Evolutionary conservation across 2,113 vertebrate genomes (phyloP), one percentile per base, ranked within the genome.

Genomic region (Oncorhynchus gorbuscha): DNA sequence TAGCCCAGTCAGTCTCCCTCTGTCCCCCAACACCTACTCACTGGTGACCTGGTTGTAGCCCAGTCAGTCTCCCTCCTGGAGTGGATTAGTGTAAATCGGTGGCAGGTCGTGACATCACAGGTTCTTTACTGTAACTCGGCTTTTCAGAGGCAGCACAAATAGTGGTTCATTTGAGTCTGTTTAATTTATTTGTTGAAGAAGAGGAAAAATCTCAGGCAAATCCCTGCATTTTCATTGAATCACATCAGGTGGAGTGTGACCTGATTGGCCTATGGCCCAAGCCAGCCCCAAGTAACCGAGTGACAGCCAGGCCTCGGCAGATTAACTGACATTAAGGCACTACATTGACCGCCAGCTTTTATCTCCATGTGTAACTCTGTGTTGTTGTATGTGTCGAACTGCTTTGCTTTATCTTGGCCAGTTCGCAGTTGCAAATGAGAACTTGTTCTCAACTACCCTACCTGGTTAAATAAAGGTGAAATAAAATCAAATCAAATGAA

Each of bases 271-370:
- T 39, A 74, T 49, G 62, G 28, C 55, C 24, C 68, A 75, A 74
- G 74, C 72, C 48, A n/a, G 22, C 30, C 3, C 18, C 12, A n/a
- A 45, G 67, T 73, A 51, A 20, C 18, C 24, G n/a, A 49, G 13
- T 24, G 7, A 30, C 65, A 14, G 32, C 3, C 24, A n/a, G 59
- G 32, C 72, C 69, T 0, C 28, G 20, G 62, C 72, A 74, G 71
- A 78, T 81, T 72, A 81, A 71, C 35, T 67, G 45, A 84, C 18
- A 69, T 51, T 22, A 65, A 65, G 68, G 67, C 69, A 51, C 30
- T 69, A 74, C 75, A 76, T 26, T 76, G 76, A 81, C 73, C 49
- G 24, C 4, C 32, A 30, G 77, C 79, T 77, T 76, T 76, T 77
- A 86, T 79, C 62, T 35, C 32, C 32, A 35, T 35, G 32, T 35